Evolutionary conservation across 2,113 vertebrate genomes (phyloP).

Genomic region (Siniperca chuatsi): DNA sequence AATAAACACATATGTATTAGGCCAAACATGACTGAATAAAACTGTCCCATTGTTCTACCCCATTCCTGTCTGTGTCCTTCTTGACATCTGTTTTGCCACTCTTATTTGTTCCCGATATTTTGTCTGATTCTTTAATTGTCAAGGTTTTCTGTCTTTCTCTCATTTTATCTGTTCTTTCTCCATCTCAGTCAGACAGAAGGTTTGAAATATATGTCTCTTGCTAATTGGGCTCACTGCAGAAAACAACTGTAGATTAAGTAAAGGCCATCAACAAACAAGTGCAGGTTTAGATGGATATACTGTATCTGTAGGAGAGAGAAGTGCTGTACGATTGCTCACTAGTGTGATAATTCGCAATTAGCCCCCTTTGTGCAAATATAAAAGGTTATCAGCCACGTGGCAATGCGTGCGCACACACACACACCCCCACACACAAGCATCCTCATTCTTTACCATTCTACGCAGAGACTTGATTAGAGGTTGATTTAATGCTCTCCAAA

Average conservation of each 20-base stretch:
- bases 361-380: constrained; percentile 53
- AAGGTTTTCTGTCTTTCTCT: neutral
- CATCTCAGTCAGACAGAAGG: neutral
- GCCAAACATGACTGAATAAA: constrained; percentile 20
- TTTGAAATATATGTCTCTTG: neutral
- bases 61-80: neutral
- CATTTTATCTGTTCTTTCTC: neutral
- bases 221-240: constrained; percentile 26
- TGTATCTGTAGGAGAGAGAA: constrained; percentile 18
- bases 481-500: constrained; percentile 79
- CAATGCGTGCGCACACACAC: neutral
- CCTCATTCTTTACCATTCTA: constrained; percentile 17
- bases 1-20: constrained; percentile 28
- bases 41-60: neutral
- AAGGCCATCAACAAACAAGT: constrained; percentile 27
- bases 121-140: neutral
- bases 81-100: neutral
- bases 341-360: constrained; percentile 68
- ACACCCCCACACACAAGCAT: too few species aligned
- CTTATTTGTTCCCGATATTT: neutral
- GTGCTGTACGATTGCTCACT: constrained; percentile 49
- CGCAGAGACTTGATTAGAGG: constrained; percentile 66
- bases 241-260: constrained; percentile 13
- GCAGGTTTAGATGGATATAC: constrained; percentile 23
- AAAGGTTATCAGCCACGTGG: constrained; percentile 65